These are phyloP conservation scores for Polydrusus cervinus DNA, from an alignment of 2,888 invertebrate genomes.

Conservation along the genomic window DNA sequence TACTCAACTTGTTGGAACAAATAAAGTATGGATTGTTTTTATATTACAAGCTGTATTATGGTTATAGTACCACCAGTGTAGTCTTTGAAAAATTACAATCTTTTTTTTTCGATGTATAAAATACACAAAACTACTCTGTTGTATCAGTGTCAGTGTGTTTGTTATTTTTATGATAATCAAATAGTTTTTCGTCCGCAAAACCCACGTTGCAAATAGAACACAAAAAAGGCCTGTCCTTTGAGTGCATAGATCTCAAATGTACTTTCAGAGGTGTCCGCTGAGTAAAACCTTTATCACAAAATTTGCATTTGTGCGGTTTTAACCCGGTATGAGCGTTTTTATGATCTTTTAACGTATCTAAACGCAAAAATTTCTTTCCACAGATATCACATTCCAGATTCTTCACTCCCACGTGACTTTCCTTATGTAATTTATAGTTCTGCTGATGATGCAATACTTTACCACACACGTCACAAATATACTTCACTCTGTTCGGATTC, in stretches of 20 bases:
- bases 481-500: not conserved
- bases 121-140: too few relatives aligned
- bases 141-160: not conserved
- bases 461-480: conserved; percentile 8
- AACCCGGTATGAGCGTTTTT: conserved; percentile 60
- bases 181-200: not conserved
- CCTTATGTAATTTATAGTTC: not conserved
- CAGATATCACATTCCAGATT: not conserved
- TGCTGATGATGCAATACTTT: not conserved
- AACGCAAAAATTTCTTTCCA: conserved; percentile 65
- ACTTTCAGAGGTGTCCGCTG: conserved; percentile 76
- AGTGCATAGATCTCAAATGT: conserved; percentile 57
- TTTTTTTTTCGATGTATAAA: too few relatives aligned
- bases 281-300: conserved; percentile 67
- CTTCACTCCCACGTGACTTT: not conserved
- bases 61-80: too few relatives aligned
- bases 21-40: too few relatives aligned
- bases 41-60: too few relatives aligned
- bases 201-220: not conserved
- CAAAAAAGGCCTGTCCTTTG: not conserved
- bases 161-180: not conserved
- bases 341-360: conserved; percentile 61
- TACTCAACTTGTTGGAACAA: too few relatives aligned
- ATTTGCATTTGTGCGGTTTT: conserved; percentile 68
- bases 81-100: too few relatives aligned